Evolutionary conservation across 2,113 vertebrate species (phyloP).

Genomic region (Lepus americanus): DNA sequence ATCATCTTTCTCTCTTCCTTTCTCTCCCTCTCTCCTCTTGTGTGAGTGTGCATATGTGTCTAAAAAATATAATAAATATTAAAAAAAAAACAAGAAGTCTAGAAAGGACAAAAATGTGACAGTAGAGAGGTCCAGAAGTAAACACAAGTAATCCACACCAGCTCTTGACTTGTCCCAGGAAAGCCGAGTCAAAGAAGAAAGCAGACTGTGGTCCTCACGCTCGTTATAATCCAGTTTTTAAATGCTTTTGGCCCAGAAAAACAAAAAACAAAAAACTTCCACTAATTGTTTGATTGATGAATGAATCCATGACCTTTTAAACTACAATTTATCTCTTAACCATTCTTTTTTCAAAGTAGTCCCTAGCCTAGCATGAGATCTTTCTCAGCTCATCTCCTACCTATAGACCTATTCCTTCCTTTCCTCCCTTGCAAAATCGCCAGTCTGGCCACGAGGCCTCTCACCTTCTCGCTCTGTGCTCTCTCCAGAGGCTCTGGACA

Average conservation of each 20-base stretch:
- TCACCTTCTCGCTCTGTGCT: not conserved
- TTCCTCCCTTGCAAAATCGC: constrained; percentile 1
- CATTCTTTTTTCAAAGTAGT: constrained; percentile 30
- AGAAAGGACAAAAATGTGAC: constrained; percentile 23
- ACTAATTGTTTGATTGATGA: not conserved
- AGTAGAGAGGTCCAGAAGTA: not conserved
- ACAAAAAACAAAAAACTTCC: not conserved
- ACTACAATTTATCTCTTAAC: not conserved
- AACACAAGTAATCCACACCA: not conserved
- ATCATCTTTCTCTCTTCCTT: too few species aligned
- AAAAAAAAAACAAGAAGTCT: not conserved
- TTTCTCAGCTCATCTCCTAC: constrained; percentile 5
- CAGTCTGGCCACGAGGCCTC: not conserved
- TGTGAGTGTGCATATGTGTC: too few species aligned
- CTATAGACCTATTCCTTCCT: not conserved
- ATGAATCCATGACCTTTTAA: not conserved
- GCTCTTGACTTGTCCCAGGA: not conserved
- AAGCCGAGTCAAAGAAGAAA: not conserved
- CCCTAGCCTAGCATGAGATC: not conserved
- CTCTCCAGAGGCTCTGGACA: not conserved
- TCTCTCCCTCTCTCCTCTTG: too few species aligned
- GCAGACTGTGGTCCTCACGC: not conserved
- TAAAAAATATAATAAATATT: too few species aligned
- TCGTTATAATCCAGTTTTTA: not conserved
- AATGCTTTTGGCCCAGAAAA: not conserved